Evolutionary conservation across 2,113 vertebrate genomes (phyloP).

Genomic region (Alethe diademata): DNA sequence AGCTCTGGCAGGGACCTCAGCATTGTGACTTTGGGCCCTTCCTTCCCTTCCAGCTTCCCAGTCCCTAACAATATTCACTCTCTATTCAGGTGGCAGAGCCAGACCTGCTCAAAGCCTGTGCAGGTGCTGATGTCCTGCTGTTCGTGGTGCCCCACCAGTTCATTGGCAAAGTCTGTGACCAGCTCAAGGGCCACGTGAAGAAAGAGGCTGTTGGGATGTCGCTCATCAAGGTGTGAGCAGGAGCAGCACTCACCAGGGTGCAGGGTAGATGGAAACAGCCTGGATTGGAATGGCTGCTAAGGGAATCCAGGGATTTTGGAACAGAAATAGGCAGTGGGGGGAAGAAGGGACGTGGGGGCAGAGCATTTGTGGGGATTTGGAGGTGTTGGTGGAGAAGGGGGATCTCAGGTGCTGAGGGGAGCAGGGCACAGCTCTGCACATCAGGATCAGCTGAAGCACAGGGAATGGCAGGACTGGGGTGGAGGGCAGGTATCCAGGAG

Average conservation of each 20-base stretch:
- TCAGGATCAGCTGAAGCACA: neutral
- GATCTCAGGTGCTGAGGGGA: neutral
- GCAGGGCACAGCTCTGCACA: neutral
- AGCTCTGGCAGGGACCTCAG: neutral
- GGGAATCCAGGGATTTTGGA: neutral
- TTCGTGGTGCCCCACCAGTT: conserved; percentile 98
- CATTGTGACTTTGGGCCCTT: neutral
- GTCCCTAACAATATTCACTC: accelerated
- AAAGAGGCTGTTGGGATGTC: conserved; percentile 86
- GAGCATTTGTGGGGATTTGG: neutral
- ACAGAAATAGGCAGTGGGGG: neutral
- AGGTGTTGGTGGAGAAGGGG: neutral
- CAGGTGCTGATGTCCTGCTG: conserved; percentile 86
- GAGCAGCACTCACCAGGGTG: neutral
- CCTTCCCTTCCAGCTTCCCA: neutral
- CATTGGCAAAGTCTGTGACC: conserved; percentile 85
- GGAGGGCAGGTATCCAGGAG: neutral
- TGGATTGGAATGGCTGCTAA: neutral
- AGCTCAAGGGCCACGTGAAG: conserved; percentile 90
- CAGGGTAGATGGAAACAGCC: neutral
- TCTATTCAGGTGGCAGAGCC: conserved; percentile 85
- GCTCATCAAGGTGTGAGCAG: conserved; percentile 89
- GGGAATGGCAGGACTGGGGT: neutral
- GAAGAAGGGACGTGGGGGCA: neutral
- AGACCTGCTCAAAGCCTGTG: conserved; percentile 85